These are phyloP conservation scores for Fregata magnificens DNA, from an alignment of 2,113 vertebrate genomes.

Conservation along the genomic window DNA sequence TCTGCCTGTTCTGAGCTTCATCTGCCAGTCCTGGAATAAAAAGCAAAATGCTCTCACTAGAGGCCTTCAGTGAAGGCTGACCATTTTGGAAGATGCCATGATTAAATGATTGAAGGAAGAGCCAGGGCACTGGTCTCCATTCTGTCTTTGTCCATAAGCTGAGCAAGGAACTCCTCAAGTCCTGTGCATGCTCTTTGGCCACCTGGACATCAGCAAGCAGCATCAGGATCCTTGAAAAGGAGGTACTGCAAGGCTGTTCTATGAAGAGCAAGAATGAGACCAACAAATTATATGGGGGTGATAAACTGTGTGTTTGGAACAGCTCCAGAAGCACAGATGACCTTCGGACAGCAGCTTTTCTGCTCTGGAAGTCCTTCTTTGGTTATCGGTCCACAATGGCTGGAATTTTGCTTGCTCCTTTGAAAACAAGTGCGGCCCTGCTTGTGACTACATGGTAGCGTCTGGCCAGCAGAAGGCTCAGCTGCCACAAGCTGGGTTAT, in stretches of 20 bases:
- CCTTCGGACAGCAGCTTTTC: not conserved
- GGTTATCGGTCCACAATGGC: fast-evolving
- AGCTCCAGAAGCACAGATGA: not conserved
- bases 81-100: not conserved
- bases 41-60: not conserved
- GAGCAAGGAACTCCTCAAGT: not conserved
- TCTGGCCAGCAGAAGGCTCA: not conserved
- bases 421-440: not conserved
- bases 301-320: not conserved
- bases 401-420: not conserved
- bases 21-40: not conserved
- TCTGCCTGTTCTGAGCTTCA: not conserved
- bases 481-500: not conserved
- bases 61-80: not conserved
- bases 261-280: not conserved
- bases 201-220: not conserved
- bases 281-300: fast-evolving
- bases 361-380: not conserved
- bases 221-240: not conserved
- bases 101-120: not conserved
- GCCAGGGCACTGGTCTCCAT: not conserved
- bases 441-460: not conserved
- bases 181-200: not conserved
- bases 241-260: not conserved
- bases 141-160: not conserved